Conservation (phyloP, 2,113 vertebrate genomes). For the Pseudonaja textilis region DNA sequence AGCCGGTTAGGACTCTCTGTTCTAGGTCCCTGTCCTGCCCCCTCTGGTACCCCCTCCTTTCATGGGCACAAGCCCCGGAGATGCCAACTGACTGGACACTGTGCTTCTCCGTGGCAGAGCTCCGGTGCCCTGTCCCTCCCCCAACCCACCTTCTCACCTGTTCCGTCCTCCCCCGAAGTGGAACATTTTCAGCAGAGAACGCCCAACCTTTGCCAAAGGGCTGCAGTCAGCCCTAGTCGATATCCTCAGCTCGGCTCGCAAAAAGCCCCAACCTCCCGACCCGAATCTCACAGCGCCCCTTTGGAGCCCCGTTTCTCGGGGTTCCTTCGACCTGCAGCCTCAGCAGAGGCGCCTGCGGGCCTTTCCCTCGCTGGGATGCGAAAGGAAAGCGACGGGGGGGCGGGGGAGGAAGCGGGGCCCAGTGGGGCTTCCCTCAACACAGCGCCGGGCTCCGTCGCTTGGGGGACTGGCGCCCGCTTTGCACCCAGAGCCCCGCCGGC, state of each 20-base stretch:
- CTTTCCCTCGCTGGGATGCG: background rate
- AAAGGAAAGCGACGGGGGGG: background rate
- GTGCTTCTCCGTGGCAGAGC: background rate
- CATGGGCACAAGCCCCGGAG: background rate
- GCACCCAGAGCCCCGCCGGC: background rate
- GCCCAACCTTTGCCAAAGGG: background rate
- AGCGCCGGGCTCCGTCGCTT: background rate
- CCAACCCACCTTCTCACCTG: background rate
- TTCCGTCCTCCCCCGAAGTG: background rate
- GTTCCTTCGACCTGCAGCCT: no score
- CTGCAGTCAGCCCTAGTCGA: background rate
- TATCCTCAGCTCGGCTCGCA: background rate
- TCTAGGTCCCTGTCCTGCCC: no score
- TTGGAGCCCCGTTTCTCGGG: no score
- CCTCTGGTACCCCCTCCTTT: background rate
- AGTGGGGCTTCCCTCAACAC: background rate
- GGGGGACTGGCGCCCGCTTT: background rate
- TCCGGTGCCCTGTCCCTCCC: background rate
- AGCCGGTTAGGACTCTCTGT: no score
- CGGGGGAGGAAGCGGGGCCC: background rate
- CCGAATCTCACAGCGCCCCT: no score
- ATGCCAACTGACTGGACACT: background rate
- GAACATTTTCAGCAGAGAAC: background rate
- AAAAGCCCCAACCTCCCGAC: background rate
- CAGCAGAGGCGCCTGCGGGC: background rate